phyloP scores from a whole-genome alignment of 2,113 vertebrate genomes.

The Oceanodroma tethys region DNA sequence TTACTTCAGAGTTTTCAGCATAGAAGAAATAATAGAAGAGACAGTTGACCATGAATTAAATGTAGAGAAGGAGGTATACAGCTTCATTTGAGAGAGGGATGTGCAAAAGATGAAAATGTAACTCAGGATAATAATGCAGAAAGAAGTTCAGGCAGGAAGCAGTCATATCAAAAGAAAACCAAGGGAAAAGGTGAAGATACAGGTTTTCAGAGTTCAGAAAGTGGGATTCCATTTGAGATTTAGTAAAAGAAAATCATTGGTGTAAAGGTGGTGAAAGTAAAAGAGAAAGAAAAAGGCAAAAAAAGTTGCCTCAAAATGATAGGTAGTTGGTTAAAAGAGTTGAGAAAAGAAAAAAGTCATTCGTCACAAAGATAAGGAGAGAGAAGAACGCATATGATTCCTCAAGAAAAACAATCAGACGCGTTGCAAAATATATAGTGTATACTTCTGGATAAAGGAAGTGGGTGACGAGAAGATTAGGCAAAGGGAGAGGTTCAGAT shows the following conservation, averaged over 20 bases:
- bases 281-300: not conserved
- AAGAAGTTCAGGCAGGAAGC: not conserved
- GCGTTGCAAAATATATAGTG: not conserved
- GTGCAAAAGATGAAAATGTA: not conserved
- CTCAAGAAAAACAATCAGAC: not conserved
- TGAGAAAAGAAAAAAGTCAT: not conserved
- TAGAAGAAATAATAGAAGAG: not conserved
- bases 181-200: not conserved
- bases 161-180: not conserved
- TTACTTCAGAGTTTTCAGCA: not conserved
- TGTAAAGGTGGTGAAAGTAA: not conserved
- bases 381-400: not conserved
- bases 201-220: not conserved
- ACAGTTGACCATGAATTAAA: not conserved
- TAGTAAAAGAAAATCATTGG: not conserved
- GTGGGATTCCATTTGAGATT: fast-evolving
- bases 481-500: not conserved
- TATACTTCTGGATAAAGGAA: not conserved
- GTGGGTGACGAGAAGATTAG: not conserved
- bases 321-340: not conserved
- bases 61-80: not conserved
- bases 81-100: not conserved
- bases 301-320: fast-evolving
- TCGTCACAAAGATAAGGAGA: not conserved
- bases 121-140: not conserved